Base-by-base conservation (phyloP, 2,113 vertebrate genomes). In the Salvator merianae region DNA sequence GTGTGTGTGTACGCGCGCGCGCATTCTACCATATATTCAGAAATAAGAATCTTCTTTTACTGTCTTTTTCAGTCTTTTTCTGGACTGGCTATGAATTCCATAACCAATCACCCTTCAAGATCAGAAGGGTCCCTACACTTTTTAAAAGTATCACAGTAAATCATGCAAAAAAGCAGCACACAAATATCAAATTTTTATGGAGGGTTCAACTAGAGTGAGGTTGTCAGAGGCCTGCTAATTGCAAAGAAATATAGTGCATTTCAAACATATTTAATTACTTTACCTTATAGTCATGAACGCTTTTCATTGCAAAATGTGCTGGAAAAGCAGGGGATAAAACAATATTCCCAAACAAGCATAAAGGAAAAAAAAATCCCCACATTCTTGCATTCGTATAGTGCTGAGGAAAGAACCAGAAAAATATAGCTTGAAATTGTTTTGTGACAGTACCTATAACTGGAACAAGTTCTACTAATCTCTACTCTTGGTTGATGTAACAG, bases 271-370 rank as follows among this genome's bases (percentile, higher is more conserved):
- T 0, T 1, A 0, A 3, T 36, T 9, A 24, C 81, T 66, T 93
- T 91, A 98, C 98, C 97, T 97, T 97, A 90, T 95, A 87, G 88
- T 98, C 97, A 66, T 96, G 92, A 40, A 95, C 93, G 93, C 94
- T 97, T 90, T 95, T 96, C 96, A 97, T 95, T 0, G 97, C 97
- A 24, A 98, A 97, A 55, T 97, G 96, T 0, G 97, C 97, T 0
- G 97, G 96, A 93, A 97, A 97, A 24, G 97, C 97, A 63, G 96
- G 65, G 94, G 12, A 94, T 94, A 90, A 50, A 47, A 93, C 2
- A 84, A 92, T 2, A 47, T 47, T 47, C 2, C 14, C 5, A 72
- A 83, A 32, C n/a, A 1, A 0, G 7, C 36, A 59, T 0, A 18
- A 0, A 13, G 30, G 1, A 38, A 2, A 87, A 7, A 79, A 0